Evolutionary conservation across 2,888 invertebrate genomes (phyloP), one percentile per base, ranked within the genome.

Genomic region (Stramonita haemastoma): DNA sequence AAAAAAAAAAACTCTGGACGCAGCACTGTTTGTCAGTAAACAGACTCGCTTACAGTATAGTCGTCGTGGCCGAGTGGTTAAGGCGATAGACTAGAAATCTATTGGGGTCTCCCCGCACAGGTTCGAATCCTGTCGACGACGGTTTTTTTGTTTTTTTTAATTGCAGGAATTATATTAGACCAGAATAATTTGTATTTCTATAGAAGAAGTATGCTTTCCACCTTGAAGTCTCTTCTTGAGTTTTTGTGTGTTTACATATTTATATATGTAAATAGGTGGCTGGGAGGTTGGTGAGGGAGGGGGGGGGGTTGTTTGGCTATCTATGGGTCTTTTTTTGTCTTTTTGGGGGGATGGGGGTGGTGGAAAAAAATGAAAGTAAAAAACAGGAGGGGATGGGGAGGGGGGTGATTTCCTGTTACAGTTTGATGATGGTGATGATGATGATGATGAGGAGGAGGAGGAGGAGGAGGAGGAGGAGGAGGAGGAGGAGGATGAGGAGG

Each of bases 81-180:
- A 93, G 93, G 92, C 91, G 92, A 91, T 93, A 91, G 92, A 92
- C 92, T 92, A 91, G 92, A 92, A 93, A 92, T 92, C 92, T 90
- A 92, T 91, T 92, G 92, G 92, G 92, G 90, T 92, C 90, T 93
- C 90, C 92, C 92, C 92, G 93, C 92, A 91, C 91, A 92, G 91
- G 92, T 92, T 93, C 92, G 92, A 93, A 92, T 92, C 92, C 93
- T 93, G 91, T 91, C 92, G 90, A 91, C 92, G 91, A 92, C 93
- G 92, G 6, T 22, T 84, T 56, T 84, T 46, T 84, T 4, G 46
- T 46, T 29, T 84, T n/a, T 56, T 56, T 84, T 56, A n/a, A 26
- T 34, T 57, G 6, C n/a, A n/a, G n/a, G n/a, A n/a, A n/a, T n/a
- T n/a, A n/a, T n/a, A n/a, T n/a, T n/a, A n/a, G n/a, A n/a, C n/a